Percentiles rank a stretch among this genome's conserved stretches.
phyloP scores from a whole-genome alignment of 2,797 vertebrate species.

The Coccyzus lansbergi region DNA sequence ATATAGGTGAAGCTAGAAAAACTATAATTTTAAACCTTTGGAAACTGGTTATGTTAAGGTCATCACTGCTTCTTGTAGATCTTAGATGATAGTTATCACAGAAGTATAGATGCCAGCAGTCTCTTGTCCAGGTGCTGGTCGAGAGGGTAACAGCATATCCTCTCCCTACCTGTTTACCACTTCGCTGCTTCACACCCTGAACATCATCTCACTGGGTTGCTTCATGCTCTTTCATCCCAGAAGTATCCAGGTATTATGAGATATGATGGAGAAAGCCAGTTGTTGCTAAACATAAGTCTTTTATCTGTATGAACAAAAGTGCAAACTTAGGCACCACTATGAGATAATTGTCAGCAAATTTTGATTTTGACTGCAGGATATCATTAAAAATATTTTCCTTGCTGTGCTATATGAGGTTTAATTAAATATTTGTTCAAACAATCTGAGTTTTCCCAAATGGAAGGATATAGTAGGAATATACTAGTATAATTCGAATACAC shows the following conservation, averaged over 20 bases:
- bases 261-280: background rate
- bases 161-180: background rate
- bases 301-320: background rate
- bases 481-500: background rate
- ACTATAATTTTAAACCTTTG: background rate
- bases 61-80: background rate
- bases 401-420: slow-evolving; percentile 8
- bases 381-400: slow-evolving; percentile 47
- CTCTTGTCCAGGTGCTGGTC: background rate
- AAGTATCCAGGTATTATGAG: background rate
- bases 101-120: background rate
- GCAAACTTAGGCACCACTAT: background rate
- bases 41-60: background rate
- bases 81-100: background rate
- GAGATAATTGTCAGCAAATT: slow-evolving; percentile 16
- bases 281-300: background rate
- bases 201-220: background rate
- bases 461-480: background rate
- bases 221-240: background rate
- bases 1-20: background rate
- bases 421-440: slow-evolving; percentile 46
- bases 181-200: background rate
- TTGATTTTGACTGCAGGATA: slow-evolving; percentile 2
- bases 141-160: background rate
- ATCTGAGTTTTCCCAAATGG: background rate